These are phyloP conservation scores for Bombus soroeensis DNA, from an alignment of 1,140 invertebrate genomes.

Conservation along the genomic window DNA sequence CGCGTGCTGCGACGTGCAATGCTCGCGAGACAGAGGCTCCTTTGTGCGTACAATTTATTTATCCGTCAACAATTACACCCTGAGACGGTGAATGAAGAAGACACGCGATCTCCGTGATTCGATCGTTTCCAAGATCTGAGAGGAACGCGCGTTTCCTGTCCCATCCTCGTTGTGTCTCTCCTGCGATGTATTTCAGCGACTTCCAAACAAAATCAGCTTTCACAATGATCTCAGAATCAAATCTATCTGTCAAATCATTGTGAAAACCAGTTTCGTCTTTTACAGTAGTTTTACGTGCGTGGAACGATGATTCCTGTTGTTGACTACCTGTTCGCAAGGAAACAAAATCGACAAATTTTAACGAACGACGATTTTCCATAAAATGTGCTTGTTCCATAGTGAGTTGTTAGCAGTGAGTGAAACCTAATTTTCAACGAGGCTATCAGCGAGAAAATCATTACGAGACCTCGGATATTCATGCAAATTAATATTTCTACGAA, in stretches of 20 bases:
- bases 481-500: not conserved
- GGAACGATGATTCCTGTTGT: not conserved
- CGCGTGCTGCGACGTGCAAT: conserved; percentile 69
- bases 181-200: conserved; percentile 58
- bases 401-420: no score
- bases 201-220: conserved; percentile 94
- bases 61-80: conserved; percentile 80
- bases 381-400: no score
- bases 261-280: conserved; percentile 94
- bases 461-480: not conserved
- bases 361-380: not conserved
- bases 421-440: no score
- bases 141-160: not conserved
- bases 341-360: not conserved
- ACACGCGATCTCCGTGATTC: not conserved
- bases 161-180: not conserved
- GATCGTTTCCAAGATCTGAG: conserved; percentile 22
- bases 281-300: not conserved
- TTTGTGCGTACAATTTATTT: conserved; percentile 80
- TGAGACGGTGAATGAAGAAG: conserved; percentile 67
- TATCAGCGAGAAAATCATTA: no score
- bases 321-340: not conserved
- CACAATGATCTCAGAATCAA: conserved; percentile 96
- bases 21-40: conserved; percentile 70
- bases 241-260: conserved; percentile 94